Evolutionary conservation across 2,113 vertebrate genomes (phyloP).

Genomic region (Thomomys bottae): DNA sequence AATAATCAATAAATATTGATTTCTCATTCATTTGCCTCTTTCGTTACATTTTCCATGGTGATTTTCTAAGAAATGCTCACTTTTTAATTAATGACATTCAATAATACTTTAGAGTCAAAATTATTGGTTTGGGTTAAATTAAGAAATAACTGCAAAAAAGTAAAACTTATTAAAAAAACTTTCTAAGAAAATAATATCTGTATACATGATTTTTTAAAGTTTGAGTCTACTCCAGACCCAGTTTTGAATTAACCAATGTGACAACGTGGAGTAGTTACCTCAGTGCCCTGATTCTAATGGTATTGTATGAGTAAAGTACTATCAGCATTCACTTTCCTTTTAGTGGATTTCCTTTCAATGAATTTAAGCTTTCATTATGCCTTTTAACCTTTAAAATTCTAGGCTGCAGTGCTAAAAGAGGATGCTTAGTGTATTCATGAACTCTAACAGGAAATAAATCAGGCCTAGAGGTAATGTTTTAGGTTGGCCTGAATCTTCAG

Average conservation of each 20-base stretch:
- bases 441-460: conserved; percentile 30
- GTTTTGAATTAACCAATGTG: not conserved
- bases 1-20: conserved; percentile 67
- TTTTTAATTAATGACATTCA: conserved; percentile 53
- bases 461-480: not conserved
- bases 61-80: conserved; percentile 41
- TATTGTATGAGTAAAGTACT: not conserved
- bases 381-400: conserved; percentile 63
- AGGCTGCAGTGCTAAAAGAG: conserved; percentile 10
- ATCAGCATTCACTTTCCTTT: conserved; percentile 35
- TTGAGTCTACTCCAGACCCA: not conserved
- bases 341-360: conserved; percentile 13
- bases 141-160: conserved; percentile 41
- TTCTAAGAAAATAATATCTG: conserved; percentile 26
- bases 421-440: conserved; percentile 17
- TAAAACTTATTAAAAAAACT: conserved; percentile 40
- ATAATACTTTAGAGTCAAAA: conserved; percentile 49
- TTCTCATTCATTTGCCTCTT: conserved; percentile 66
- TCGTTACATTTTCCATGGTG: conserved; percentile 64
- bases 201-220: not conserved
- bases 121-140: conserved; percentile 51
- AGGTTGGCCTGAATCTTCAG: not conserved
- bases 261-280: not conserved
- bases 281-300: not conserved
- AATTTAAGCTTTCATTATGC: conserved; percentile 44